Percentiles rank a stretch among this genome's conserved stretches.
Evolutionary conservation across 2,113 vertebrate species (phyloP).

Genomic region (Orthonyx spaldingii): DNA sequence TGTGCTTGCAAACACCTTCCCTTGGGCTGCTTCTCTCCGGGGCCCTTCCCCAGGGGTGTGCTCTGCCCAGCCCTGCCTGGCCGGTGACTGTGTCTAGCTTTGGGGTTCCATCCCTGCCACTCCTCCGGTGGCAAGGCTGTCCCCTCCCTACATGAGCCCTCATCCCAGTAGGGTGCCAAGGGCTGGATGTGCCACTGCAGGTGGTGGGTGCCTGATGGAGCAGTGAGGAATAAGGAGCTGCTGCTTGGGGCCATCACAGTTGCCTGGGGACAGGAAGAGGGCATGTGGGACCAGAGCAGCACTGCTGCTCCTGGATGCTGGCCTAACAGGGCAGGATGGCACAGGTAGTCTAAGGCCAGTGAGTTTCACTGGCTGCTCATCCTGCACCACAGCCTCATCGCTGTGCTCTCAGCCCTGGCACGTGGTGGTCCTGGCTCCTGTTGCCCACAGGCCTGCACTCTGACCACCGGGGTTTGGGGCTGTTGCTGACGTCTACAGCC

Average conservation of each 20-base stretch:
- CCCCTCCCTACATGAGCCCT: background rate
- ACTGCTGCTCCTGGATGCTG: background rate
- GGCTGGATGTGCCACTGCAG: background rate
- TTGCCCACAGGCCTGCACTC: background rate
- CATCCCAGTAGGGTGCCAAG: background rate
- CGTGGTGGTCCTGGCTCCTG: accelerated
- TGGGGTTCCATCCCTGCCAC: background rate
- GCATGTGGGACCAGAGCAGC: accelerated
- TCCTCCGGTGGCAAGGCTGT: background rate
- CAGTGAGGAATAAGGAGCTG: background rate
- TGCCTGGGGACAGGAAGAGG: background rate
- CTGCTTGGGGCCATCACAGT: background rate
- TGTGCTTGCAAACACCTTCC: slow-evolving; percentile 30
- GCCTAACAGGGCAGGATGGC: background rate
- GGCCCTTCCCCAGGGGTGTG: background rate
- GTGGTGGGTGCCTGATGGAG: background rate
- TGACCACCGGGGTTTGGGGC: accelerated
- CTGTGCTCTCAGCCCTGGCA: background rate
- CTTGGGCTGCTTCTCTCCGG: background rate
- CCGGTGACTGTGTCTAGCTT: background rate
- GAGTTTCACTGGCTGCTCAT: background rate
- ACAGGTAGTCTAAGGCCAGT: background rate
- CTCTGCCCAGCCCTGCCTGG: background rate
- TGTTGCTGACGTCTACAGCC: background rate
- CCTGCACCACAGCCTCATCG: background rate